Base-by-base conservation (phyloP, 2,797 vertebrate genomes). In the Coranthus polyacanthus region DNA sequence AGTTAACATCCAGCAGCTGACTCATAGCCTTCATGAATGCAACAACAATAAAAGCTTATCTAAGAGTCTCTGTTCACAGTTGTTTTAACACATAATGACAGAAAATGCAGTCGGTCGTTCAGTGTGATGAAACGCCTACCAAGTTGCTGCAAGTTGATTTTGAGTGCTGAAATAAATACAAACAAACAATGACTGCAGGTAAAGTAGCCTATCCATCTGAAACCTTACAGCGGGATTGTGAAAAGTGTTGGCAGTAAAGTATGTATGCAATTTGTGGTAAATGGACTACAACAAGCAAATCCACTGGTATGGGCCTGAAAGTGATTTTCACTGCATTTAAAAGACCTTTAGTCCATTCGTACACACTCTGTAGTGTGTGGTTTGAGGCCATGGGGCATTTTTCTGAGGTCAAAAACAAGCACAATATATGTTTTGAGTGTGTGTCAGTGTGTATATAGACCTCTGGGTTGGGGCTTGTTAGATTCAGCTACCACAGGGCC, bases 391-490 rank as follows among this genome's bases (percentile, higher is more conserved):
- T 6, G 17, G 50, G 43, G 38, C 13, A 17, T 51, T 61, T 60
- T 16, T 78, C 50, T 68, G 9, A 47, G 44, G 26, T 2, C 5
- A 57, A 41, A n/a, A 57, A 51, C 0, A 5, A 45, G 32, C 41
- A 64, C 9, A 6, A 26, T 21, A 29, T 18, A 10, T 52, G 22
- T 29, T n/a, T 21, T 51, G 21, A 26, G 43, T 47, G 16, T 38
- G 15, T 44, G 10, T 50, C 17, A 54, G 41, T 41, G 53, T 47
- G 50, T 22, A 2, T 59, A 38, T 15, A 26, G 91, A 99, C 98
- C 97, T 98, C 96, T 94, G 54, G 92, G 78, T 67, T 92, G 94
- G 45, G 93, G 95, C 75, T 94, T 91, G 81, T 73, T 90, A 21
- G 62, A 66, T 43, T 94, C 94, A 9, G 59, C 87, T 15, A 83